Conservation (phyloP, 2,113 vertebrate genomes). For the Cyanistes caeruleus region DNA sequence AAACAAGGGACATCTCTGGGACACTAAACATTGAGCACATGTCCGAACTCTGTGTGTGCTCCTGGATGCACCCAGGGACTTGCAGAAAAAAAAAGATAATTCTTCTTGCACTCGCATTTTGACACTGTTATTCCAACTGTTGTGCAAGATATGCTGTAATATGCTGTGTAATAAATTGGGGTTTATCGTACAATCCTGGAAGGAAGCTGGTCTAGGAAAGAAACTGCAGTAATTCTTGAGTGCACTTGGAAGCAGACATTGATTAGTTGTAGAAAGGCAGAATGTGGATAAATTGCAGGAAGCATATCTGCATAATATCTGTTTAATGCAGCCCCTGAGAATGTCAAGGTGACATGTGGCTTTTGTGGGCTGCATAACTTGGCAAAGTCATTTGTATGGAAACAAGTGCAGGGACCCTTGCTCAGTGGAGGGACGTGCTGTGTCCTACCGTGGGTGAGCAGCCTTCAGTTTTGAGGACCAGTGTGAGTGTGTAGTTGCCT, state of each 20-base stretch:
- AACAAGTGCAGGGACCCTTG: not conserved
- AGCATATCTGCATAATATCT: not conserved
- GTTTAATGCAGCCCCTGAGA: not conserved
- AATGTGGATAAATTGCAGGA: not conserved
- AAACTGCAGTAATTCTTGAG: not conserved
- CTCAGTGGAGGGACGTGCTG: rapidly evolving
- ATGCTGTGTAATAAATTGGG: not conserved
- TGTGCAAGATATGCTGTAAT: not conserved
- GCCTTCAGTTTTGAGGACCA: not conserved
- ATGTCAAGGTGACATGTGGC: rapidly evolving
- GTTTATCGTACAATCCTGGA: not conserved
- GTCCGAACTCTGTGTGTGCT: not conserved
- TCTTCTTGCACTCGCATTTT: not conserved
- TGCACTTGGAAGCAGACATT: not conserved
- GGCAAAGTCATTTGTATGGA: not conserved
- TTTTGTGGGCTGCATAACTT: not conserved
- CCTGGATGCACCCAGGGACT: not conserved
- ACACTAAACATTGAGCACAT: rapidly evolving
- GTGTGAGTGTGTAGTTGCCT: rapidly evolving
- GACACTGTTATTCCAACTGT: not conserved
- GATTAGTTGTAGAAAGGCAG: not conserved
- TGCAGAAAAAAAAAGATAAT: not conserved
- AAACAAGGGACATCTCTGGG: not conserved
- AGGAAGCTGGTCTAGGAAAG: not conserved
- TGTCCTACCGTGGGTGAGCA: rapidly evolving